These are phyloP conservation scores for Colinus virginianus DNA, from an alignment of 2,113 vertebrate genomes.

Conservation along the genomic window DNA sequence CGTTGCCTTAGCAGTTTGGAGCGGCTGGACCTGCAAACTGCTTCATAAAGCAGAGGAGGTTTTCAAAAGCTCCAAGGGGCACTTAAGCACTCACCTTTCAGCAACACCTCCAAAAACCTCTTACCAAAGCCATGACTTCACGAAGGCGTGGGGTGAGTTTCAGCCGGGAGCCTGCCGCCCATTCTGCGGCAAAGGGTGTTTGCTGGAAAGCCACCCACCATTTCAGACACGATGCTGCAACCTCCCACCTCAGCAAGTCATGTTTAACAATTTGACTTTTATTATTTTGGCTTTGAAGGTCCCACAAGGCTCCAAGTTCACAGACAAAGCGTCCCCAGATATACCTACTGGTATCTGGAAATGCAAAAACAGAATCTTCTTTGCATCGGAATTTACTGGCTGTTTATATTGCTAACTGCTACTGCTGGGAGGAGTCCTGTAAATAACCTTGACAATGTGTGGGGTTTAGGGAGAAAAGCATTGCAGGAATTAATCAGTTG, in stretches of 20 bases:
- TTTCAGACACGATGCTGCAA: neutral
- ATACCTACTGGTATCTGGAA: neutral
- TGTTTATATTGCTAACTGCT: slow-evolving; percentile 10
- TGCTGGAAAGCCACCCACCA: slow-evolving; percentile 37
- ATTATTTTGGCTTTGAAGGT: slow-evolving; percentile 38
- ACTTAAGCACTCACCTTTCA: slow-evolving; percentile 28
- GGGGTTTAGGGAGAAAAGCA: neutral
- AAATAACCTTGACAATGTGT: slow-evolving; percentile 30
- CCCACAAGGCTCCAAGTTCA: neutral
- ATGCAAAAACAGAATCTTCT: slow-evolving; percentile 18
- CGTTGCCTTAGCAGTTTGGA: neutral
- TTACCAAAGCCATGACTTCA: neutral
- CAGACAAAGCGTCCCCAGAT: slow-evolving; percentile 2
- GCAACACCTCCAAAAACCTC: slow-evolving; percentile 24
- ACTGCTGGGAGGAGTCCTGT: slow-evolving; percentile 3
- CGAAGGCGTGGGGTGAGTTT: neutral
- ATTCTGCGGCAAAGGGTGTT: neutral
- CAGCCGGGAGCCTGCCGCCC: neutral
- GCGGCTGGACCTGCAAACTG: neutral
- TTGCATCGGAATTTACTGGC: slow-evolving; percentile 42
- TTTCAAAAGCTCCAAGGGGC: slow-evolving; percentile 21
- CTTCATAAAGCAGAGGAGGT: slow-evolving; percentile 7
- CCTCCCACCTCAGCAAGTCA: neutral
- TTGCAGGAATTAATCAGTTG: neutral
- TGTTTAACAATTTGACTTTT: slow-evolving; percentile 6